Evolutionary conservation across 2,797 vertebrate species (phyloP).

Genomic region (Hoplostethus mediterraneus): DNA sequence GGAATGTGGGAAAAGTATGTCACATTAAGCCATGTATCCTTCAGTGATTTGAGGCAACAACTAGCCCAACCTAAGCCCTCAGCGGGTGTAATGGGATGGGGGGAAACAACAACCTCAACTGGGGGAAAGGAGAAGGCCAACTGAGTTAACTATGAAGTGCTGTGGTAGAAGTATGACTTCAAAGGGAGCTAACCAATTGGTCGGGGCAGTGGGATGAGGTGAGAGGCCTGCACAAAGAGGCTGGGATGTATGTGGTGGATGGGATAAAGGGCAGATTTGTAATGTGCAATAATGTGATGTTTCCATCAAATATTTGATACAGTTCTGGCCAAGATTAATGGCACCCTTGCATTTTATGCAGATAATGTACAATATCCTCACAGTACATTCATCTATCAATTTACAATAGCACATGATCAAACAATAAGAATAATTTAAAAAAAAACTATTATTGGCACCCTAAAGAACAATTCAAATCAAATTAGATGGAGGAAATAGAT

Average conservation of each 20-base stretch:
- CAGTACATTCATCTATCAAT: no score
- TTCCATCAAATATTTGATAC: slow-evolving; percentile 10
- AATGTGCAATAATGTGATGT: slow-evolving; percentile 29
- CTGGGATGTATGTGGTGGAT: slow-evolving; percentile 60
- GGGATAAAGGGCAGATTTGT: slow-evolving; percentile 42
- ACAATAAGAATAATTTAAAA: no score
- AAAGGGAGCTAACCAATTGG: slow-evolving; percentile 39
- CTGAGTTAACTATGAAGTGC: slow-evolving; percentile 6
- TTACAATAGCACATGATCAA: no score
- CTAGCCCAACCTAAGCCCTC: not conserved
- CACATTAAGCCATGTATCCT: not conserved
- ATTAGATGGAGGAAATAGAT: no score
- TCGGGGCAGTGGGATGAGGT: slow-evolving; percentile 50
- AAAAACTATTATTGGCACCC: no score
- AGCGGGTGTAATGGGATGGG: slow-evolving; percentile 6
- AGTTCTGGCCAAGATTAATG: no score
- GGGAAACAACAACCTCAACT: not conserved
- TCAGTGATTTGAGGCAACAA: not conserved
- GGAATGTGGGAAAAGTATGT: not conserved
- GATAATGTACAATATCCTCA: no score
- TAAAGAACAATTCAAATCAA: no score
- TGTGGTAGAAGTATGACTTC: slow-evolving; percentile 38
- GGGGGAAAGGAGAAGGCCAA: slow-evolving; percentile 12
- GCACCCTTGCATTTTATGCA: no score
- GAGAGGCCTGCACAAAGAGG: slow-evolving; percentile 38